Evolutionary conservation across 1,140 invertebrate genomes (phyloP).

Genomic region (Frieseomelitta varia): DNA sequence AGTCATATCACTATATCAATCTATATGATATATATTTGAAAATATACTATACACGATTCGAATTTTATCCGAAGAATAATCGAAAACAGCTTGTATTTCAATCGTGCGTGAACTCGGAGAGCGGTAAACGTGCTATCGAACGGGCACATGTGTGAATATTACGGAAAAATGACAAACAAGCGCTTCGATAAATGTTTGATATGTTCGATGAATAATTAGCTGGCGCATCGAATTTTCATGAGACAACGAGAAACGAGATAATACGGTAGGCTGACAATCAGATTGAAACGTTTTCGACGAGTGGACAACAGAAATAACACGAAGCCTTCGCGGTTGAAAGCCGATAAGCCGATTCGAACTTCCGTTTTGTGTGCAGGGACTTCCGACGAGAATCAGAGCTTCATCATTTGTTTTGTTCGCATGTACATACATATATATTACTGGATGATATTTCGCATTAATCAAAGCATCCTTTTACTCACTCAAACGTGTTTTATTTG

Average conservation of each 20-base stretch:
- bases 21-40: too few species aligned
- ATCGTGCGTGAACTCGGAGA: too few species aligned
- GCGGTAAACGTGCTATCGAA: too few species aligned
- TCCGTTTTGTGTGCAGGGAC: neutral
- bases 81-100: too few species aligned
- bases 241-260: accelerated
- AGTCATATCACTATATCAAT: too few species aligned
- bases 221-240: neutral
- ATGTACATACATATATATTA: neutral
- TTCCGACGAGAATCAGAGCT: neutral
- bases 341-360: slow-evolving; percentile 16
- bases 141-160: too few species aligned
- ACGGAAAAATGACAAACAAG: neutral
- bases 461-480: too few species aligned
- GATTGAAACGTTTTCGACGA: neutral
- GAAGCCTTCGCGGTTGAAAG: neutral
- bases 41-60: too few species aligned
- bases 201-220: neutral
- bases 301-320: neutral
- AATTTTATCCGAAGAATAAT: too few species aligned
- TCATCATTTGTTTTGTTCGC: neutral
- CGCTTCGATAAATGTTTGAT: neutral
- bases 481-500: too few species aligned
- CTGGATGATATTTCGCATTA: neutral
- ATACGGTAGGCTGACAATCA: neutral